A percentile compares a stretch with the other conserved stretches of the same genome.
phyloP scores from a whole-genome alignment of 30 jellyfish, hydroid and myxozoan species.

The Rhopilema esculentum region DNA sequence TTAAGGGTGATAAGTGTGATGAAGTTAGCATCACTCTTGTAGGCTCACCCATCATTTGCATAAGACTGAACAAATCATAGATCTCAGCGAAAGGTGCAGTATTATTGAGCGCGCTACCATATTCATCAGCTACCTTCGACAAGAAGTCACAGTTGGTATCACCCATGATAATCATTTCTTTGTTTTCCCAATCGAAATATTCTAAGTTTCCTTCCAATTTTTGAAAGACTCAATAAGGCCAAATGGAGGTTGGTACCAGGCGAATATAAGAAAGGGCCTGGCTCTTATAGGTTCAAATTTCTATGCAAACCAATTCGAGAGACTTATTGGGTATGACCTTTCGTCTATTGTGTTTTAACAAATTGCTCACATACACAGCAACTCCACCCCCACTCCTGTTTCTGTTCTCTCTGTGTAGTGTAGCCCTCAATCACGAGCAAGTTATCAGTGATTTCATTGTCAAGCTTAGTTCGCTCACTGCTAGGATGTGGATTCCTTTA shows the following conservation, averaged over 20 bases:
- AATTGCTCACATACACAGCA: slow-evolving; percentile 14
- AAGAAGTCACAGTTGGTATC: neutral
- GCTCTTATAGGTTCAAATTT: neutral
- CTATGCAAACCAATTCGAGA: slow-evolving; percentile 18
- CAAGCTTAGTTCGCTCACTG: slow-evolving; percentile 11
- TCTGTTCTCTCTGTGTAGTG: neutral
- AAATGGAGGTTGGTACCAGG: slow-evolving; percentile 14
- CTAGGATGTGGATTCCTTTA: neutral
- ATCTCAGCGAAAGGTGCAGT: neutral
- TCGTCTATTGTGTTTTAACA: slow-evolving; percentile 4
- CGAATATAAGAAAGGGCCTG: neutral
- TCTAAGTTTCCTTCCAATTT: slow-evolving; percentile 2
- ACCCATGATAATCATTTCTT: neutral
- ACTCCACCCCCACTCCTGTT: slow-evolving; percentile 21
- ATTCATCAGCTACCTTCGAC: neutral
- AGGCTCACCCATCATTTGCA: neutral
- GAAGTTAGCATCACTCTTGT: neutral
- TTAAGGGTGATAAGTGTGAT: neutral
- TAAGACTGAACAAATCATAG: neutral
- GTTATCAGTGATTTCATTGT: neutral
- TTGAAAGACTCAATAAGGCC: slow-evolving; percentile 6
- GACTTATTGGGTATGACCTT: slow-evolving; percentile 17
- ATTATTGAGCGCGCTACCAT: neutral
- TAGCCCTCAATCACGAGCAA: neutral
- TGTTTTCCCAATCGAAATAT: too few species aligned